Base-by-base conservation (phyloP, 2,113 vertebrate species). In the Mastomys natalensis region DNA sequence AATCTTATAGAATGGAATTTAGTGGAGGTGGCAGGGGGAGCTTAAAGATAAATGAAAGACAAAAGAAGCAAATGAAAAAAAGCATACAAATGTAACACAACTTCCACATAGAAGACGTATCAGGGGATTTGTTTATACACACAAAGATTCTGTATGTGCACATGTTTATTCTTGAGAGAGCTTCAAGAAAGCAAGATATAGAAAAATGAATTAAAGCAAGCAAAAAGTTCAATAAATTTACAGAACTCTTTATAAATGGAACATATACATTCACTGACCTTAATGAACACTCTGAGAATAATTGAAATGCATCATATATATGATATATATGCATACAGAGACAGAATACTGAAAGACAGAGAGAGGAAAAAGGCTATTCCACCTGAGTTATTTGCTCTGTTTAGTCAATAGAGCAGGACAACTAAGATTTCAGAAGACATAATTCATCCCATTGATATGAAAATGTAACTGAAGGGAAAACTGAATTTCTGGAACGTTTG, bases 401-500 rank as follows among this genome's bases (percentile, higher is more conserved):
- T 95, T 81, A 92, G 85, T 94, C 89, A 92, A 82, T 62, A 86
- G 58, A 94, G 66, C n/a, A 90, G 51, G 88, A 76, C 43, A 88
- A 55, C 85, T 34, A 72, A 92, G 90, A 81, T 80, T 90, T 90
- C 80, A 13, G 87, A 95, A 73, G 87, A 62, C 45, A 72, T 90
- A 81, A 90, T 90, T 95, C 93, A 92, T 10, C 13, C 3, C 29
- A 51, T 60, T 80, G 94, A 72, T 95, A 88, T 70, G 85, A 76
- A 98, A 93, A 90, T 90, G 45, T 80, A 95, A 90, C 86, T 68
- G 37, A 96, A 68, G 58, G n/a, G 73, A 93, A 93, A 93, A 87
- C 74, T 70, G 40, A 84, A 84, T 85, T 94, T 95, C 62, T n/a
- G 40, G 85, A 86, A 58, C 51, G 85, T 80, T 68, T 86, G 73